Percentiles rank a stretch among this genome's conserved stretches.
Evolutionary conservation across 2,113 vertebrate genomes (phyloP).

Genomic region (Phodopus roborovskii): DNA sequence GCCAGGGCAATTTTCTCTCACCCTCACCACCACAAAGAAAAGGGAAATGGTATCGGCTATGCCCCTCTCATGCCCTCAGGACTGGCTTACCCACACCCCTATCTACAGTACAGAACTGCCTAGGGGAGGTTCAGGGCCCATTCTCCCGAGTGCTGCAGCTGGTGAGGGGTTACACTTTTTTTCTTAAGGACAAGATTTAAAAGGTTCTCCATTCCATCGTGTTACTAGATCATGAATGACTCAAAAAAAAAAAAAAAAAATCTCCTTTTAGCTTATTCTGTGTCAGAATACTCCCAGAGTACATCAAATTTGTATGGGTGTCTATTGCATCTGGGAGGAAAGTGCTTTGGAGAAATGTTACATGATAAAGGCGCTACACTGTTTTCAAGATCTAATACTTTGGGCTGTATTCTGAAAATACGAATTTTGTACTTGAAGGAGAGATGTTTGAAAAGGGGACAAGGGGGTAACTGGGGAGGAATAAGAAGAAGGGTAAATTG

Average conservation of each 20-base stretch:
- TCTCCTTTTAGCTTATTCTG: not conserved
- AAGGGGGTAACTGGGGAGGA: not conserved
- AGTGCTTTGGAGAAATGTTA: not conserved
- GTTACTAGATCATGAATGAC: not conserved
- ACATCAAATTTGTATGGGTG: not conserved
- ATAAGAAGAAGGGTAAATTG: not conserved
- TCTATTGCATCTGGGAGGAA: not conserved
- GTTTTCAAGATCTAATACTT: not conserved
- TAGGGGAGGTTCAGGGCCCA: not conserved
- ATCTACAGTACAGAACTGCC: not conserved
- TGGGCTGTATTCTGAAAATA: slow-evolving; percentile 2
- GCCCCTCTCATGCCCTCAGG: not conserved
- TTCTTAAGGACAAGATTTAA: not conserved
- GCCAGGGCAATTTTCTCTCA: not conserved
- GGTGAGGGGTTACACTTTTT: not conserved
- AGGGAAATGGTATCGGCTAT: not conserved
- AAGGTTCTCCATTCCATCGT: not conserved
- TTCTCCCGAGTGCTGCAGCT: not conserved
- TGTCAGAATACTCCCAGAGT: not conserved
- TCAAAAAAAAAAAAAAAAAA: no score
- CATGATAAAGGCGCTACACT: not conserved
- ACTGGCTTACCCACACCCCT: not conserved
- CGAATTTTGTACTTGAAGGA: not conserved
- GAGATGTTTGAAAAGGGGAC: not conserved
- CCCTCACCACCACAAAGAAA: not conserved